Evolutionary conservation across 2,797 vertebrate species (phyloP), one percentile per base, ranked within the genome.

Genomic region (Melanitta fusca): DNA sequence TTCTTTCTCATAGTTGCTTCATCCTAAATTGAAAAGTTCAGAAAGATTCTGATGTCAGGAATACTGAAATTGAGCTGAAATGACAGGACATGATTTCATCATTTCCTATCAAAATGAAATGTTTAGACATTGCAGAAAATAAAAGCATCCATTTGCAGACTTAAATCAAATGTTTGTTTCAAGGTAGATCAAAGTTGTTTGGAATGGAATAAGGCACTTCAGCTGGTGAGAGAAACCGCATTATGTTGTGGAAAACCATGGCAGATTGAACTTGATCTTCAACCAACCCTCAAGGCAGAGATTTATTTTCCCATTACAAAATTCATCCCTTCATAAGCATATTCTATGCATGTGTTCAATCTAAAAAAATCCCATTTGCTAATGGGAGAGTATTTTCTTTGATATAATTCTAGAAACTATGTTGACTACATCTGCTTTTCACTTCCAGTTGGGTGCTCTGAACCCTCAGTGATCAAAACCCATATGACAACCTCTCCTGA

Each of bases 61-160:
- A 92, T 34, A 75, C 13, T 72, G 89, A 92, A 88, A 92, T n/a
- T 78, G 80, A 92, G 22, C 28, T 47, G 66, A 92, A 93, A 88
- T 66, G 91, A 95, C 82, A 95, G 72, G 75, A 78, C 41, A 47
- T 6, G 85, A 81, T 79, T 94, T 89, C 70, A 91, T 85, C 56
- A 54, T 92, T 85, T 94, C 34, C 89, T 69, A 69, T 84, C 85
- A 81, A 77, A 92, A 85, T 65, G 66, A 96, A 93, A 93, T 66
- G 79, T 79, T 97, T 93, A 58, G 87, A 89, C 92, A 88, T 17
- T 1, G 16, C 58, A 85, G 89, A 78, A 92, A 85, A 91, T 25
- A 91, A 94, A 93, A 91, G 34, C 73, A 90, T 86, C 53, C 60
- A 57, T 93, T 86, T 88, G 34, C 83, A 95, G 94, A 73, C 80